A percentile compares a stretch with the other conserved stretches of the same genome.
Conservation (phyloP, 2,797 vertebrate species). For the Sciurus carolinensis region DNA sequence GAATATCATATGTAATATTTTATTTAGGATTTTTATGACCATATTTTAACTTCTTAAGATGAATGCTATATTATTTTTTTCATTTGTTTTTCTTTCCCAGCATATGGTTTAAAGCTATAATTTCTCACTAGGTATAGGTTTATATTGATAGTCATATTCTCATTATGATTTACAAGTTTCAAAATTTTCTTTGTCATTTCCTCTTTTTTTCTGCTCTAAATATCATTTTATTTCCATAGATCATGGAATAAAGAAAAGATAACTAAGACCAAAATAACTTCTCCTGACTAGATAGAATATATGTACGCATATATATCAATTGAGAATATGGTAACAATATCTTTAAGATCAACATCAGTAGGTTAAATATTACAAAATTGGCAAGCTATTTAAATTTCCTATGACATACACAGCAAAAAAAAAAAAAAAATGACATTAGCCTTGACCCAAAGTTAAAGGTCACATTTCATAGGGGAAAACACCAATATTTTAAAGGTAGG, state of each 20-base stretch:
- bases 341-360: not conserved
- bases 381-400: not conserved
- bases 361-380: slow-evolving; percentile 31
- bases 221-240: slow-evolving; percentile 17
- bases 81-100: not conserved
- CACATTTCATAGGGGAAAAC: not conserved
- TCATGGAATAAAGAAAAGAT: not conserved
- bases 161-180: slow-evolving; percentile 17
- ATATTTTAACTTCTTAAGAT: not conserved
- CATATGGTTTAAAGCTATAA: not conserved
- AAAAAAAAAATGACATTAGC: slow-evolving; percentile 27
- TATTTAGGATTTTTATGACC: not conserved
- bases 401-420: not conserved
- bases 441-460: slow-evolving; percentile 9
- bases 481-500: slow-evolving; percentile 39
- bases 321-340: slow-evolving; percentile 17
- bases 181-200: slow-evolving; percentile 26
- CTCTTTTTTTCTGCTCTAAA: not conserved
- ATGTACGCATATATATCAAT: not conserved
- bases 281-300: slow-evolving; percentile 36
- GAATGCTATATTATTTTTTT: not conserved
- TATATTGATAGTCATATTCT: not conserved
- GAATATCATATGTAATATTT: not conserved
- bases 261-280: slow-evolving; percentile 18
- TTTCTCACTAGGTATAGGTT: not conserved